phyloP scores from a whole-genome alignment of 2,797 vertebrate species.

The Sus cebifrons region DNA sequence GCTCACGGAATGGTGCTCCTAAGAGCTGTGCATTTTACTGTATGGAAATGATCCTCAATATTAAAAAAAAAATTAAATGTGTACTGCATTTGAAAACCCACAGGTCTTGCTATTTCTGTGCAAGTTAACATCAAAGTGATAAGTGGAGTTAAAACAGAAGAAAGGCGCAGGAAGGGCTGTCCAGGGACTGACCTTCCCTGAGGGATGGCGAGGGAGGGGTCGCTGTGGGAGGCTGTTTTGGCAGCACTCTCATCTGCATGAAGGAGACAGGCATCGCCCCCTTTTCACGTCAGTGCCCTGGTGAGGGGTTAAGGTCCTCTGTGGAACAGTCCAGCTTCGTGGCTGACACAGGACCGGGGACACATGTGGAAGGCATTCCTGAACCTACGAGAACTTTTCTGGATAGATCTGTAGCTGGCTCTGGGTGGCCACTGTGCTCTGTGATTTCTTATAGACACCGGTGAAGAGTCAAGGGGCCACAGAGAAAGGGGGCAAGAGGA shows the following conservation, averaged over 20 bases:
- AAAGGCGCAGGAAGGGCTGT: background rate
- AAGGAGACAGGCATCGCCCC: background rate
- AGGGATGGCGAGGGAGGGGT: rapidly evolving
- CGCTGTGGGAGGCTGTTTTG: background rate
- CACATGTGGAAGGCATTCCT: background rate
- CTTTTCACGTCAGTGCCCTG: background rate
- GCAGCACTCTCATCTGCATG: no score
- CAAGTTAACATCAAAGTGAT: background rate
- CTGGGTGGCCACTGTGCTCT: background rate
- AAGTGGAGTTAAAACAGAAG: background rate
- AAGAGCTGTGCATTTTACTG: background rate
- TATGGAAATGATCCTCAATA: background rate
- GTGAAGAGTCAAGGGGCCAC: background rate
- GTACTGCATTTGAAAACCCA: background rate
- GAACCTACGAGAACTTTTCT: background rate
- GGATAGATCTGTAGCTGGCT: background rate
- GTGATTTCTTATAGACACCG: background rate
- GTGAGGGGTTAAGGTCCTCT: background rate
- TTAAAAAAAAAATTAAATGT: background rate
- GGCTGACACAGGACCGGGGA: background rate
- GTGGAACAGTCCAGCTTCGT: background rate
- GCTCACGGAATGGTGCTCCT: background rate
- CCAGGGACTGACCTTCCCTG: no score
- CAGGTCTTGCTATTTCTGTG: background rate
- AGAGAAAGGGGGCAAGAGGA: background rate